Evolutionary conservation across 2,888 invertebrate species (phyloP).

Genomic region (Gastracanthus pulcherrimus): DNA sequence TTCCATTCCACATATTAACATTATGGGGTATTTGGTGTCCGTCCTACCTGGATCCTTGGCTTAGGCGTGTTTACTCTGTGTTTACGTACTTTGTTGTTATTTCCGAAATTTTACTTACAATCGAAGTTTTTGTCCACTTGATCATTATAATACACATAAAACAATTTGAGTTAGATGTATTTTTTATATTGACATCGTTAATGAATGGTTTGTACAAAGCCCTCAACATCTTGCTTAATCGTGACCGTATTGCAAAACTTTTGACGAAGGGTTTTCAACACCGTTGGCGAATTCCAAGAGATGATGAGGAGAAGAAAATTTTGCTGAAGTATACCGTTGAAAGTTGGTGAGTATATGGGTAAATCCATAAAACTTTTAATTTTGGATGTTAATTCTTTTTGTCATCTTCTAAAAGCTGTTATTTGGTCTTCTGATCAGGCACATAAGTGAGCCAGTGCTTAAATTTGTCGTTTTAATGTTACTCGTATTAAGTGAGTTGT

Average conservation of each 20-base stretch:
- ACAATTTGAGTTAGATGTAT: slow-evolving; percentile 27
- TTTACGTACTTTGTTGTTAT: slow-evolving; percentile 17
- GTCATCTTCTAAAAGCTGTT: too few relatives aligned
- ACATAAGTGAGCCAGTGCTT: too few relatives aligned
- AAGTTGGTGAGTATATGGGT: slow-evolving; percentile 18
- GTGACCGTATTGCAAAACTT: slow-evolving; percentile 1
- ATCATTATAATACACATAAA: neutral
- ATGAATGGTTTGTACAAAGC: slow-evolving; percentile 40
- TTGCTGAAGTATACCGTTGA: slow-evolving; percentile 8
- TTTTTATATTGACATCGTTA: slow-evolving; percentile 27
- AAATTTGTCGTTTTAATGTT: too few relatives aligned
- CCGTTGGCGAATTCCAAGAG: slow-evolving; percentile 32
- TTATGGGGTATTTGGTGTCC: slow-evolving; percentile 37
- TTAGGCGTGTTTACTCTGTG: slow-evolving; percentile 6
- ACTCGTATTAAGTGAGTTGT: too few relatives aligned
- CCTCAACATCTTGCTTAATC: slow-evolving; percentile 2
- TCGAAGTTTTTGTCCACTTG: slow-evolving; percentile 10
- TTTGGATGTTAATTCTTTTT: too few relatives aligned
- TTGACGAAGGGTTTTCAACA: slow-evolving; percentile 15
- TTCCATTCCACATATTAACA: slow-evolving; percentile 39
- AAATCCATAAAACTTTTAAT: neutral
- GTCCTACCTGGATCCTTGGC: neutral
- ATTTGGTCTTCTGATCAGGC: too few relatives aligned
- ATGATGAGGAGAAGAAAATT: slow-evolving; percentile 28
- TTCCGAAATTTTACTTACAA: neutral